These are phyloP conservation scores for Apocrypta bakeri DNA, from an alignment of 1,140 invertebrate species.

Conservation along the genomic window DNA sequence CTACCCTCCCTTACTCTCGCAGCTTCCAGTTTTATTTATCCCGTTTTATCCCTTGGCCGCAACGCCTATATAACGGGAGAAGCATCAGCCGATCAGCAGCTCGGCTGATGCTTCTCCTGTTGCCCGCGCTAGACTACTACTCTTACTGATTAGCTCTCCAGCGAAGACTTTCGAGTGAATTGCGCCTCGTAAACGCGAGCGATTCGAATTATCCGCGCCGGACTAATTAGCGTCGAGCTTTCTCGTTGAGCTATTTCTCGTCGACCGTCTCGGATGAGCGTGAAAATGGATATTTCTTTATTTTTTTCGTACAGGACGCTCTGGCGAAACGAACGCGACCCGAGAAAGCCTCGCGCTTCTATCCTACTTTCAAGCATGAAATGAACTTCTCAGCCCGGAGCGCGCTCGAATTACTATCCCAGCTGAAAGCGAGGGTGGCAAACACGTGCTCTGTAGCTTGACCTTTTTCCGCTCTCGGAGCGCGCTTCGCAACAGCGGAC, in stretches of 20 bases:
- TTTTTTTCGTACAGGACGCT: background rate
- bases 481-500: too few relatives aligned
- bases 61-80: background rate
- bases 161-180: too few relatives aligned
- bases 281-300: background rate
- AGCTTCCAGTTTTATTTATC: background rate
- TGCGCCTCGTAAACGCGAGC: too few relatives aligned
- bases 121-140: background rate
- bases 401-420: background rate
- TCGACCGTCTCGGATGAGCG: too few relatives aligned
- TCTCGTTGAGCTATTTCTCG: too few relatives aligned
- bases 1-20: background rate
- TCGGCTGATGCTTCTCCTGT: background rate
- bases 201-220: too few relatives aligned
- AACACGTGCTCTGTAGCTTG: background rate
- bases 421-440: background rate
- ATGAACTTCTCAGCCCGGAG: background rate
- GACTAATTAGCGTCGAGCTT: too few relatives aligned
- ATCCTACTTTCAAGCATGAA: background rate
- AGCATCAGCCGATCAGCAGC: background rate
- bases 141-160: background rate
- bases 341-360: too few relatives aligned
- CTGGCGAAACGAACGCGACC: too few relatives aligned
- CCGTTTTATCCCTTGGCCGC: background rate
- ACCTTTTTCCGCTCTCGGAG: slow-evolving; percentile 2